phyloP scores from a whole-genome alignment of 2,888 invertebrate genomes.

The Celastrina argiolus region DNA sequence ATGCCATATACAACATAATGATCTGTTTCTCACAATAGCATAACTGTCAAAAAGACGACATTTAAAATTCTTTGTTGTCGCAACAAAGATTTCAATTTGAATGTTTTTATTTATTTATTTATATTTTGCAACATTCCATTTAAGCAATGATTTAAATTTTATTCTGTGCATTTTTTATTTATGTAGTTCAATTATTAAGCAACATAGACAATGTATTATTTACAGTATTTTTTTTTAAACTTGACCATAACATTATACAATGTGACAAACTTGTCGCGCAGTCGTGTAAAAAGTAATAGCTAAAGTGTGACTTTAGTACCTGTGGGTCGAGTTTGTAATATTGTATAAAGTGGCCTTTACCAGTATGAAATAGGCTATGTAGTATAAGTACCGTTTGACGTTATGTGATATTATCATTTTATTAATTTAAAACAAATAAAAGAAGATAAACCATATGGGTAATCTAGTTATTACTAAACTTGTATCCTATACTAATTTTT shows the following conservation, averaged over 20 bases:
- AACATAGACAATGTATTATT: background rate
- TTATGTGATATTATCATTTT: constrained; percentile 17
- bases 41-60: background rate
- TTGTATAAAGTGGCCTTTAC: background rate
- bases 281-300: too few relatives aligned
- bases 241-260: background rate
- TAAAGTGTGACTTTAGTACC: background rate
- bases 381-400: background rate
- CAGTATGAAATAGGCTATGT: background rate
- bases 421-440: constrained; percentile 15
- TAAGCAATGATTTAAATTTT: background rate
- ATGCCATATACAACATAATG: background rate
- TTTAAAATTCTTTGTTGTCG: constrained; percentile 9
- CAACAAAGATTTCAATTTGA: constrained; percentile 10
- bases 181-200: background rate
- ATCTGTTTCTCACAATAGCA: background rate
- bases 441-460: background rate
- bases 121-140: background rate
- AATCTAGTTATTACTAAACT: background rate
- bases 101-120: background rate
- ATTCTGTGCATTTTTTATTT: background rate
- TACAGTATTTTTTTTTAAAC: background rate
- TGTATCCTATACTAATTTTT: background rate
- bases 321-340: background rate
- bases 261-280: background rate